Percentiles rank a stretch among this genome's conserved stretches.
These are phyloP conservation scores for Heliconius melpomene DNA, from an alignment of 1,140 invertebrate species.

Conservation along the genomic window DNA sequence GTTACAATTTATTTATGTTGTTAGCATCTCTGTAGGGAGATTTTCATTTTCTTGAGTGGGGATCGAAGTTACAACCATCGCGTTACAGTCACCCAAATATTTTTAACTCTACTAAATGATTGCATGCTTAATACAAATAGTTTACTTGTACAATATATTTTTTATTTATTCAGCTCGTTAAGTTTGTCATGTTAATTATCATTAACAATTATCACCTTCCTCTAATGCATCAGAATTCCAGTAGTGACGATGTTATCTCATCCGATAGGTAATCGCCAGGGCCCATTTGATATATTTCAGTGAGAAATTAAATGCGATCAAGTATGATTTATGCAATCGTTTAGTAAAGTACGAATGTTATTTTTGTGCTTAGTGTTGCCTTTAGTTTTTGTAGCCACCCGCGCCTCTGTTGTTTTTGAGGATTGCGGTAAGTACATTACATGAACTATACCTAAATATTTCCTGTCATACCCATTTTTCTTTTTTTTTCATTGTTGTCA, in stretches of 20 bases:
- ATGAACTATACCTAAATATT: too few species aligned
- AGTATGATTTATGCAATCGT: constrained; percentile 36
- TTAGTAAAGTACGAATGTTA: constrained; percentile 40
- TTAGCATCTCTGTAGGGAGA: too few species aligned
- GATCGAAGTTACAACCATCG: too few species aligned
- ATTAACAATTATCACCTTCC: constrained; percentile 28
- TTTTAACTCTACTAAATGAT: too few species aligned
- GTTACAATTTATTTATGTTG: too few species aligned
- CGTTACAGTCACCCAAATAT: too few species aligned
- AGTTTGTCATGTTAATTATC: constrained; percentile 29
- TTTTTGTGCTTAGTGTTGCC: constrained; percentile 39
- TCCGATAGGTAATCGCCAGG: constrained; percentile 42
- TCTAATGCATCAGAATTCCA: constrained; percentile 37
- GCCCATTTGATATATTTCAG: constrained; percentile 33
- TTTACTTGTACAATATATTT: too few species aligned
- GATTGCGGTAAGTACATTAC: constrained; percentile 57
- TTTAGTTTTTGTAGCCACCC: constrained; percentile 37
- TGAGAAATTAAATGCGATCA: constrained; percentile 22
- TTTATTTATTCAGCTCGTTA: constrained; percentile 13
- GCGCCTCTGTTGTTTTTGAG: constrained; percentile 53
- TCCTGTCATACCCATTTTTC: too few species aligned
- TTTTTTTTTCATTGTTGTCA: too few species aligned
- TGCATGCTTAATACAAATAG: too few species aligned
- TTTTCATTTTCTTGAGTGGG: too few species aligned
- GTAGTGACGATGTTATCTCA: constrained; percentile 38